Percentiles rank a stretch among this genome's conserved stretches.
Conservation (phyloP, 1,140 invertebrate genomes). For the Ips nitidus region DNA sequence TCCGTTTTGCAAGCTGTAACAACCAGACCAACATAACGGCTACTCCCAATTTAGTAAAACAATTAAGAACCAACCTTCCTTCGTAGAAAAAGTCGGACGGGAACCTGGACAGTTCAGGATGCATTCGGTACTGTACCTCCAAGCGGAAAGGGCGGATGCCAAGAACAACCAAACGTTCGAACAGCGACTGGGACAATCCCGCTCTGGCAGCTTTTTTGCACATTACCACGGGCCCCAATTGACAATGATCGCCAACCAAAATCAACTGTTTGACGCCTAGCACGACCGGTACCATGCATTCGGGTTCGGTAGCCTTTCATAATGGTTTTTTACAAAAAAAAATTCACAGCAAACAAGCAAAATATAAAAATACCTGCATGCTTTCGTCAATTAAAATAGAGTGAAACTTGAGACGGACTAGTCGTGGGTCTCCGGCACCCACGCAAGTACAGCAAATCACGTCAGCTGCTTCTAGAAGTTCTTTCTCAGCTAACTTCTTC, state of each 20-base stretch:
- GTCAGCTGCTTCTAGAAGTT: constrained; percentile 93
- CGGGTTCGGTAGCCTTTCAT: constrained; percentile 66
- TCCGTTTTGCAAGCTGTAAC: constrained; percentile 82
- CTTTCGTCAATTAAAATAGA: constrained; percentile 99
- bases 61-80: constrained; percentile 56
- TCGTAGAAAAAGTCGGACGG: constrained; percentile 99
- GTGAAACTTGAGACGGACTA: constrained; percentile 91
- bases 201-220: constrained; percentile 98
- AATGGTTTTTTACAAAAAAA: constrained; percentile 7
- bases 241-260: constrained; percentile 98
- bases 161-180: constrained; percentile 95
- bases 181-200: constrained; percentile 95
- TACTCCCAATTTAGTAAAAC: neutral
- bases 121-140: constrained; percentile 99
- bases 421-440: constrained; percentile 92
- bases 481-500: constrained; percentile 89
- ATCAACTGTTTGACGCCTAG: constrained; percentile 95
- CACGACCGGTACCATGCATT: constrained; percentile 95
- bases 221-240: constrained; percentile 98
- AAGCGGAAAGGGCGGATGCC: constrained; percentile 93
- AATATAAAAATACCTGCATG: constrained; percentile 59
- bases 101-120: constrained; percentile 94
- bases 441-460: constrained; percentile 99
- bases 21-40: neutral
- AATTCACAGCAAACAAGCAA: constrained; percentile 5